A percentile compares a stretch with the other conserved stretches of the same genome.
phyloP scores from a whole-genome alignment of 2,113 vertebrate genomes.

The Scolopax mira region DNA sequence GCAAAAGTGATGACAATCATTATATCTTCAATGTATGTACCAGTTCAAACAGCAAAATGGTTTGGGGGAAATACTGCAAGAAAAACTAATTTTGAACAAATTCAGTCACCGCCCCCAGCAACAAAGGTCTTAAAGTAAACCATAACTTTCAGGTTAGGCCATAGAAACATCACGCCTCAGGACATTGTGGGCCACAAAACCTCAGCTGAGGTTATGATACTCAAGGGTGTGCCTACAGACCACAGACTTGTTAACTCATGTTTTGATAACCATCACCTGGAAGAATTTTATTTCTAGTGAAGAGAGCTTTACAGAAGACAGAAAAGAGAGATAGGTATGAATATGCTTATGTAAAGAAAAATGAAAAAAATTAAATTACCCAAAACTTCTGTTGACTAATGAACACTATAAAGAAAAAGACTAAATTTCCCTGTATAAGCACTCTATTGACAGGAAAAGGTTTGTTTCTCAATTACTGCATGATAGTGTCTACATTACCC shows the following conservation, averaged over 20 bases:
- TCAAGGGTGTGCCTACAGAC: constrained; percentile 35
- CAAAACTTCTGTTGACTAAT: not conserved
- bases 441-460: not conserved
- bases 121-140: constrained; percentile 64
- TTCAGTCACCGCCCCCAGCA: not conserved
- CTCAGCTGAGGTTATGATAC: constrained; percentile 53
- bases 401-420: not conserved
- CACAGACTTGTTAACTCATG: constrained; percentile 62
- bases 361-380: not conserved
- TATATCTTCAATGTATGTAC: not conserved
- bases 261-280: constrained; percentile 41
- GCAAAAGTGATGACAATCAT: not conserved
- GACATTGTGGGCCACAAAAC: constrained; percentile 42
- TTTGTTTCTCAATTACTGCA: not conserved
- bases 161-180: constrained; percentile 27
- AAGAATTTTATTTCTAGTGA: constrained; percentile 40
- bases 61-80: not conserved
- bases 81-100: constrained; percentile 20
- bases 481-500: not conserved
- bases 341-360: not conserved
- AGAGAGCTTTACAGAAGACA: not conserved
- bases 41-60: not conserved
- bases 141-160: constrained; percentile 36
- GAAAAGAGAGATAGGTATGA: not conserved
- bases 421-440: not conserved